Conservation (phyloP, 2,113 vertebrate species). For the Platanista minor region DNA sequence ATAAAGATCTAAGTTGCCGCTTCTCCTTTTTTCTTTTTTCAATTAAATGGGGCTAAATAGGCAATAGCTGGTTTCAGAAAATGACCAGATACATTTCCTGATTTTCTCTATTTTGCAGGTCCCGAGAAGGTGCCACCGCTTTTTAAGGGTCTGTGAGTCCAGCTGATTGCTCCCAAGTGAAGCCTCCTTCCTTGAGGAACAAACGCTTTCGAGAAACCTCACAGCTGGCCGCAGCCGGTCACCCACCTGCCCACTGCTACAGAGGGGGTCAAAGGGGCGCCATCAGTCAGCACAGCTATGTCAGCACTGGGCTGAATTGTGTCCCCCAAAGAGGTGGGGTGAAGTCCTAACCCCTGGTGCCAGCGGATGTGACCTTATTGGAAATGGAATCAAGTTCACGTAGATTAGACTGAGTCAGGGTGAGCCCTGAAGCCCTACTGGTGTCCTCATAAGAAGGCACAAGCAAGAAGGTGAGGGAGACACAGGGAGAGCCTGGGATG, state of each 20-base stretch:
- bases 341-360: not conserved
- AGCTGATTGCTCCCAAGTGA: not conserved
- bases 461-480: too few species aligned
- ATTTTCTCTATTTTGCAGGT: not conserved
- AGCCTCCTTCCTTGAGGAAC: not conserved
- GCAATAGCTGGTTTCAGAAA: not conserved
- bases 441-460: fast-evolving
- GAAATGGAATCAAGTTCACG: not conserved
- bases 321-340: fast-evolving
- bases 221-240: too few species aligned
- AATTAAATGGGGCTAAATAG: not conserved
- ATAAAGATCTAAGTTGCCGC: not conserved
- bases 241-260: fast-evolving
- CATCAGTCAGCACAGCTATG: fast-evolving
- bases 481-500: too few species aligned
- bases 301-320: fast-evolving
- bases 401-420: not conserved
- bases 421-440: not conserved
- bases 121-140: not conserved
- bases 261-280: fast-evolving
- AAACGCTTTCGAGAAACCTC: not conserved
- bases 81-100: fast-evolving
- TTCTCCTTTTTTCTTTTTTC: not conserved
- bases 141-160: not conserved
- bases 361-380: not conserved